Evolutionary conservation across 35 echinoderm and acorn worm genomes (phyloP).

Genomic region (Ophioderma brevispina): DNA sequence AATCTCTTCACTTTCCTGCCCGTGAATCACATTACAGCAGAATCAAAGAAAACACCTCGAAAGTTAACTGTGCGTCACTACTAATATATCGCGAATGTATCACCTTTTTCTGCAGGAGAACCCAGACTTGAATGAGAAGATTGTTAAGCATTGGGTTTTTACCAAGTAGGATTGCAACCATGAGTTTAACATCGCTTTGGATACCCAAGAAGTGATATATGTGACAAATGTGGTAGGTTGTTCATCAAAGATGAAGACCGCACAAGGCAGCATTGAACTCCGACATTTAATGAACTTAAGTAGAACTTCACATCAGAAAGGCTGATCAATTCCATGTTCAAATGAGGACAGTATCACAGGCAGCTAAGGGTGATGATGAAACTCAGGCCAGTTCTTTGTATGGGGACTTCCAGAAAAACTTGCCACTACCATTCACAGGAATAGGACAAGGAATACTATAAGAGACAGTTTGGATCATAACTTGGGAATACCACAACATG

Average conservation of each 20-base stretch:
- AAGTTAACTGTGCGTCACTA: slow-evolving; percentile 22
- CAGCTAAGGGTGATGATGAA: neutral
- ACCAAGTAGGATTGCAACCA: slow-evolving; percentile 14
- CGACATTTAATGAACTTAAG: neutral
- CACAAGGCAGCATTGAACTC: neutral
- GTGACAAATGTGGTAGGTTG: neutral
- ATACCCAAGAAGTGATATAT: neutral
- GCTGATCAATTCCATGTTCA: slow-evolving; percentile 10
- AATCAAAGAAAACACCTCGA: neutral
- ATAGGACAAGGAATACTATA: slow-evolving; percentile 31
- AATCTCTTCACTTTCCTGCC: neutral
- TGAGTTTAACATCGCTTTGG: slow-evolving; percentile 20
- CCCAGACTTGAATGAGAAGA: slow-evolving; percentile 15
- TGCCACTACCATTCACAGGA: slow-evolving; percentile 13
- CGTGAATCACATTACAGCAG: slow-evolving; percentile 26
- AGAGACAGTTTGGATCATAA: neutral
- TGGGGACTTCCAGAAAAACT: slow-evolving; percentile 20
- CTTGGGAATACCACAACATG: neutral
- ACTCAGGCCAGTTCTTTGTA: neutral
- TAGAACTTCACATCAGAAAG: neutral
- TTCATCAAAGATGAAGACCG: neutral
- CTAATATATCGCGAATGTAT: neutral
- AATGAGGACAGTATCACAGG: neutral
- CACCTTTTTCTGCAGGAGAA: slow-evolving; percentile 23
- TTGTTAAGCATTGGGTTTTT: slow-evolving; percentile 15